These are phyloP conservation scores for Calliopsis andreniformis DNA, from an alignment of 1,140 invertebrate species.

Conservation along the genomic window DNA sequence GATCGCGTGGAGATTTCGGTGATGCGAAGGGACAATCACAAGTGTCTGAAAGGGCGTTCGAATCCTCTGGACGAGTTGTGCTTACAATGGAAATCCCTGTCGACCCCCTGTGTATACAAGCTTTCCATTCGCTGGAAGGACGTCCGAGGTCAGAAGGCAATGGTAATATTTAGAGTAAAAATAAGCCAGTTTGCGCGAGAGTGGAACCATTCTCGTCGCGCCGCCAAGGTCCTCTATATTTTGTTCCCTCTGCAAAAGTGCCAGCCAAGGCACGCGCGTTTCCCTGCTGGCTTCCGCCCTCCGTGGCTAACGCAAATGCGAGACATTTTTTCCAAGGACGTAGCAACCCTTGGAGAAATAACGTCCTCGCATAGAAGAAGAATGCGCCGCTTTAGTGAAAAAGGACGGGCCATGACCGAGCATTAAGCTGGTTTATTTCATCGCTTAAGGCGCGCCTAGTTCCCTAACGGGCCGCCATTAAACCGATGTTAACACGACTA, in stretches of 20 bases:
- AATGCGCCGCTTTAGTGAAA: slow-evolving; percentile 33
- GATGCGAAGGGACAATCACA: not conserved
- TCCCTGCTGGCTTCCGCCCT: too few species aligned
- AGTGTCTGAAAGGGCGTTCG: not conserved
- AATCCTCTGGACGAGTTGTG: not conserved
- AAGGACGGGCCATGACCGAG: slow-evolving; percentile 28
- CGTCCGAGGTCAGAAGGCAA: not conserved
- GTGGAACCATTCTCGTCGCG: slow-evolving; percentile 2
- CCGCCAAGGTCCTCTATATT: not conserved
- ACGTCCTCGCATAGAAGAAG: slow-evolving; percentile 14
- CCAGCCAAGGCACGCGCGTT: not conserved
- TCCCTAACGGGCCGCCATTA: slow-evolving; percentile 61
- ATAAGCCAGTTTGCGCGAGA: slow-evolving; percentile 27
- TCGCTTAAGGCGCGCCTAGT: slow-evolving; percentile 49
- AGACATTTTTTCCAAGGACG: not conserved
- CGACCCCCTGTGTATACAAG: not conserved
- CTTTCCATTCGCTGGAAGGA: not conserved
- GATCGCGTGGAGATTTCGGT: not conserved
- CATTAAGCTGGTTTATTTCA: slow-evolving; percentile 58
- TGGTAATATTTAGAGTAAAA: slow-evolving; percentile 23
- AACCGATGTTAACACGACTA: slow-evolving; percentile 64
- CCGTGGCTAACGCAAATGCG: slow-evolving; percentile 22
- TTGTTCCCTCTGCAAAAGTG: not conserved
- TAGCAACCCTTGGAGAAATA: not conserved
- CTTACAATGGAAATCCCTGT: slow-evolving; percentile 16